Evolutionary conservation across 2,113 vertebrate species (phyloP).

Genomic region (Calidris pugnax): DNA sequence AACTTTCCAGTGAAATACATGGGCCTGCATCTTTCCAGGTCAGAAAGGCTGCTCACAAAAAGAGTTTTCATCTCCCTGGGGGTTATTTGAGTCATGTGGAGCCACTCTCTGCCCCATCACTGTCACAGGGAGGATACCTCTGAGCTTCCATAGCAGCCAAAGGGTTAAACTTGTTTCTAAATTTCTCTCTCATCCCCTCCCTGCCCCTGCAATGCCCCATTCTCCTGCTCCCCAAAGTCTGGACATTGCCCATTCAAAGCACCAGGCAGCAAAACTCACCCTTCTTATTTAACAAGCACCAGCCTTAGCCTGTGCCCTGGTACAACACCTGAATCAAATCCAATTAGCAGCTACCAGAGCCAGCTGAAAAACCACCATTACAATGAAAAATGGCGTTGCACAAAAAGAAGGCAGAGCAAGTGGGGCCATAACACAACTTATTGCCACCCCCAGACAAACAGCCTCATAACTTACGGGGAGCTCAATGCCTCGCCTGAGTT

Average conservation of each 20-base stretch:
- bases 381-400: constrained; percentile 22
- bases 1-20: neutral
- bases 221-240: neutral
- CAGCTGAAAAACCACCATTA: neutral
- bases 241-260: neutral
- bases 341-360: constrained; percentile 58
- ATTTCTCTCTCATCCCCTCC: neutral
- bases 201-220: neutral
- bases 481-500: neutral
- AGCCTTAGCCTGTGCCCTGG: neutral
- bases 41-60: neutral
- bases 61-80: neutral
- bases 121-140: neutral
- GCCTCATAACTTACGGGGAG: neutral
- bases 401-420: constrained; percentile 8
- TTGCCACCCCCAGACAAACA: neutral
- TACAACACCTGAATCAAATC: neutral
- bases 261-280: neutral
- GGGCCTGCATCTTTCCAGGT: neutral
- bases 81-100: neutral
- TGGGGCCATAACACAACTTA: neutral
- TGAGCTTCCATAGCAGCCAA: neutral
- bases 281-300: neutral
- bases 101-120: neutral
- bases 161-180: neutral